Percentiles rank a stretch among this genome's conserved stretches.
phyloP scores from a whole-genome alignment of 1,140 invertebrate genomes.

The Elymnias hypermnestra region DNA sequence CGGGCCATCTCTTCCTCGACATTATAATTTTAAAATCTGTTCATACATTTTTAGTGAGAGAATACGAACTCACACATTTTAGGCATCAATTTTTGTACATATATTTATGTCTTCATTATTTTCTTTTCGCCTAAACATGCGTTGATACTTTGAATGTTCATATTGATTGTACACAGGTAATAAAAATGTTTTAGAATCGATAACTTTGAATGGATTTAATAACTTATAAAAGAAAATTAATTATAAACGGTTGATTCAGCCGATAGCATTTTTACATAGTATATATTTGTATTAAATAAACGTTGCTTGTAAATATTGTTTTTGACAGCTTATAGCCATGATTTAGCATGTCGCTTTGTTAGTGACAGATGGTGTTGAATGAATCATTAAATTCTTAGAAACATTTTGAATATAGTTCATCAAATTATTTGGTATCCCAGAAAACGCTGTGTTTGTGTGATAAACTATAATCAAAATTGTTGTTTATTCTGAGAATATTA shows the following conservation, averaged over 20 bases:
- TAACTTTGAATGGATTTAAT: conserved; percentile 20
- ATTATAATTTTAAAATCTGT: no score
- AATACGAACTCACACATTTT: neutral
- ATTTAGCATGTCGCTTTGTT: neutral
- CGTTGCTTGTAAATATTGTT: conserved; percentile 6
- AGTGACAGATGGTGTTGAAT: neutral
- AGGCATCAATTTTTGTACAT: neutral
- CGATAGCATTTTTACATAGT: conserved; percentile 7
- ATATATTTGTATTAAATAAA: conserved; percentile 7
- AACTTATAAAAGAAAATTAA: conserved; percentile 7
- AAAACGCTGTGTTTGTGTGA: neutral
- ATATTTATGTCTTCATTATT: no score
- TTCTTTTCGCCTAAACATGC: neutral
- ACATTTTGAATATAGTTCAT: neutral
- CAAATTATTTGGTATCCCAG: neutral
- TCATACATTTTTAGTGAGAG: neutral
- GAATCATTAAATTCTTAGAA: neutral
- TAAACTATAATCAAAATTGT: neutral
- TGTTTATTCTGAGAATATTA: neutral
- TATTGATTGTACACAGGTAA: conserved; percentile 24
- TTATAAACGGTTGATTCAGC: conserved; percentile 2
- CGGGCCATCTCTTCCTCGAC: no score
- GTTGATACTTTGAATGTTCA: conserved; percentile 10
- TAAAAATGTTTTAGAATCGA: conserved; percentile 8
- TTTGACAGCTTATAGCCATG: neutral